A percentile compares a stretch with the other conserved stretches of the same genome.
Evolutionary conservation across 2,797 vertebrate genomes (phyloP).

Genomic region (Falco berigora): DNA sequence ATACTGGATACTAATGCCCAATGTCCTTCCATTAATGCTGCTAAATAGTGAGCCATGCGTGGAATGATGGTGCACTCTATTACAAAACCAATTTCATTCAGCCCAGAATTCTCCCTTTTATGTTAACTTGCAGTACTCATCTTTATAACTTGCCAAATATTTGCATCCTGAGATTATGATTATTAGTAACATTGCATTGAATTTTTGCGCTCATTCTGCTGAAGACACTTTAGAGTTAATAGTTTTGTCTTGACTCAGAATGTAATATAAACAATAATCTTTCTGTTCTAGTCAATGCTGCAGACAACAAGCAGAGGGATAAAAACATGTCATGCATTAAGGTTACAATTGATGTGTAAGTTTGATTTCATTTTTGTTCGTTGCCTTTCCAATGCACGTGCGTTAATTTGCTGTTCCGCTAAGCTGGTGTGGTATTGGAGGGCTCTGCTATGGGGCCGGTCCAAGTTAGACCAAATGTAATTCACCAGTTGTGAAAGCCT

Average conservation of each 20-base stretch:
- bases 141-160: not conserved
- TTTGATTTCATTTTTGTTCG: not conserved
- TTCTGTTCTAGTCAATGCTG: constrained; percentile 85
- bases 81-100: not conserved
- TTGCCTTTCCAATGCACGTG: not conserved
- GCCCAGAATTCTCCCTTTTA: not conserved
- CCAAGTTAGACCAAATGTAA: not conserved
- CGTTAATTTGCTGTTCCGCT: not conserved
- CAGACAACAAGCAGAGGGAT: constrained; percentile 98
- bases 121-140: not conserved
- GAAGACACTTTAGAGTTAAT: not conserved
- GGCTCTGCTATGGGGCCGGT: rapidly evolving
- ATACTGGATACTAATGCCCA: not conserved
- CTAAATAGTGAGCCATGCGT: not conserved
- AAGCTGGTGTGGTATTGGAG: not conserved
- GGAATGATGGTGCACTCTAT: not conserved
- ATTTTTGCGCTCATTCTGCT: not conserved
- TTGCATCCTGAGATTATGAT: not conserved
- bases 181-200: not conserved
- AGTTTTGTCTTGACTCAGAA: not conserved
- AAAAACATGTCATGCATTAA: constrained; percentile 92
- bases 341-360: constrained; percentile 92
- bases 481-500: not conserved
- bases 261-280: not conserved
- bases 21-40: not conserved